Evolutionary conservation across 2,888 invertebrate species (phyloP).

Genomic region (Smittia sp.): DNA sequence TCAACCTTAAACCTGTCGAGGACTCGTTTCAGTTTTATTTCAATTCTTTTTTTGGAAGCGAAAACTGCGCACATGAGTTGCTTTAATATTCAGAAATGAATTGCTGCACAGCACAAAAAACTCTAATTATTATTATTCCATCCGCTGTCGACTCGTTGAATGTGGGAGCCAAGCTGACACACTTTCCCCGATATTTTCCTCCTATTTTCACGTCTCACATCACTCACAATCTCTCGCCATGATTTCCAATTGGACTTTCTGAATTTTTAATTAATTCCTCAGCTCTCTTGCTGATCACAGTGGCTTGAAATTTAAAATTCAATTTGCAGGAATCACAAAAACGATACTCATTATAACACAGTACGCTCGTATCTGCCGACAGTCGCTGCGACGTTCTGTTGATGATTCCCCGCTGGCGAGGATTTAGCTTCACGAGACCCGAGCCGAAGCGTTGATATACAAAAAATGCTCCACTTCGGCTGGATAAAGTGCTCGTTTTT

Average conservation of each 20-base stretch:
- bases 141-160: not conserved
- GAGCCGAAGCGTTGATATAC: not conserved
- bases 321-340: slow-evolving; percentile 27
- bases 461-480: not conserved
- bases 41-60: too few species aligned
- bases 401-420: slow-evolving; percentile 3
- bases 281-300: not conserved
- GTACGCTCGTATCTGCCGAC: slow-evolving; percentile 30
- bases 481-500: slow-evolving; percentile 13
- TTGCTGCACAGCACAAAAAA: not conserved
- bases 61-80: too few species aligned
- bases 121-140: slow-evolving; percentile 3
- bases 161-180: too few species aligned
- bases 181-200: not conserved
- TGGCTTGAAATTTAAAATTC: not conserved
- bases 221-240: slow-evolving; percentile 1
- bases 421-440: not conserved
- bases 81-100: not conserved
- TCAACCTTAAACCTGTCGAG: too few species aligned
- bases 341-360: slow-evolving; percentile 30
- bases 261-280: not conserved
- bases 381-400: not conserved
- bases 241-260: not conserved
- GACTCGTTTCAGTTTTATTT: too few species aligned
- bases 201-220: not conserved